phyloP scores from a whole-genome alignment of 2,888 invertebrate genomes.

The Chirona hameri region DNA sequence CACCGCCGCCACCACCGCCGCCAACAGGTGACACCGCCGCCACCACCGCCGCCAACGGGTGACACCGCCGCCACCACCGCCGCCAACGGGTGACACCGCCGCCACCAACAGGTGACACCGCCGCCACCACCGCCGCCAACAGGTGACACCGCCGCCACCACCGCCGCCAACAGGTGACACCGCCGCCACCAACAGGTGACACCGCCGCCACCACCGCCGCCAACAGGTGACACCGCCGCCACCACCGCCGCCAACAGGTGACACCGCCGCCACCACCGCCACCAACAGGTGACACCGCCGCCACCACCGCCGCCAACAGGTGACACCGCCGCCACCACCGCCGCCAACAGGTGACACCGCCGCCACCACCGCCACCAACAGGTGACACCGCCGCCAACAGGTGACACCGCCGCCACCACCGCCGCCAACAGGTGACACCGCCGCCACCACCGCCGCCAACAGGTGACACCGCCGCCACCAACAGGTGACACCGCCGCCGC shows the following conservation, averaged over 20 bases:
- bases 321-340: background rate
- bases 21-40: background rate
- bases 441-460: background rate
- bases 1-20: too few relatives aligned
- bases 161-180: background rate
- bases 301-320: background rate
- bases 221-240: background rate
- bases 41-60: background rate
- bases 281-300: background rate
- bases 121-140: too few relatives aligned
- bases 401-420: background rate
- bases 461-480: background rate
- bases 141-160: background rate
- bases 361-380: too few relatives aligned
- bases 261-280: background rate
- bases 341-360: background rate
- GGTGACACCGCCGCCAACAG: background rate
- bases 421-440: background rate
- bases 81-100: background rate
- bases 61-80: background rate
- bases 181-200: too few relatives aligned
- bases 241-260: background rate
- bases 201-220: too few relatives aligned
- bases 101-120: too few relatives aligned
- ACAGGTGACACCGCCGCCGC: too few relatives aligned